A percentile compares a stretch with the other conserved stretches of the same genome.
phyloP scores from a whole-genome alignment of 2,113 vertebrate genomes.

The Pedionomus torquatus region DNA sequence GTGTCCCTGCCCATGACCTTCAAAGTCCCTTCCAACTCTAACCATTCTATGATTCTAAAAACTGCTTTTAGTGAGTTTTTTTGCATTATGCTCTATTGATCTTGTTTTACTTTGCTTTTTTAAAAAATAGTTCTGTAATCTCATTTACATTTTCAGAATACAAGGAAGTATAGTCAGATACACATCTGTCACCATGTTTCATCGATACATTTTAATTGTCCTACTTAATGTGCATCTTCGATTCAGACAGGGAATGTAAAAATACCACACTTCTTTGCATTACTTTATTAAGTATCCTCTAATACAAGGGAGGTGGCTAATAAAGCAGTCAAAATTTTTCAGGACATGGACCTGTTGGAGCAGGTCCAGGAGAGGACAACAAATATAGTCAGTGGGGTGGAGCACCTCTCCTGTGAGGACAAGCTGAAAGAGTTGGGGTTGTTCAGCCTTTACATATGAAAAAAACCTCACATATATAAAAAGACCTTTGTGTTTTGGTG shows the following conservation, averaged over 20 bases:
- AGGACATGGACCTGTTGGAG: neutral
- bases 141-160: neutral
- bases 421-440: neutral
- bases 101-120: neutral
- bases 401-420: neutral
- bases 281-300: neutral
- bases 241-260: neutral
- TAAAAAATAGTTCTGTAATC: neutral
- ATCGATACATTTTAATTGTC: neutral
- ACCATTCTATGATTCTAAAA: too few relatives aligned
- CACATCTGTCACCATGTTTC: neutral
- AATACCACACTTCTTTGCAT: neutral
- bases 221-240: neutral
- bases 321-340: neutral
- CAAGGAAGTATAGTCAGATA: neutral
- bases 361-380: neutral
- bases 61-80: neutral
- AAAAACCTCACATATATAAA: too few relatives aligned
- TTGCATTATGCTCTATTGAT: neutral
- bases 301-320: neutral
- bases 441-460: neutral
- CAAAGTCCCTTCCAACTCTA: too few relatives aligned
- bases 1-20: too few relatives aligned
- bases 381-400: neutral
- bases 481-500: neutral